Percentiles rank a stretch among this genome's conserved stretches.
Conservation (phyloP, 2,797 vertebrate species). For the Odontamblyopus lacepedii region DNA sequence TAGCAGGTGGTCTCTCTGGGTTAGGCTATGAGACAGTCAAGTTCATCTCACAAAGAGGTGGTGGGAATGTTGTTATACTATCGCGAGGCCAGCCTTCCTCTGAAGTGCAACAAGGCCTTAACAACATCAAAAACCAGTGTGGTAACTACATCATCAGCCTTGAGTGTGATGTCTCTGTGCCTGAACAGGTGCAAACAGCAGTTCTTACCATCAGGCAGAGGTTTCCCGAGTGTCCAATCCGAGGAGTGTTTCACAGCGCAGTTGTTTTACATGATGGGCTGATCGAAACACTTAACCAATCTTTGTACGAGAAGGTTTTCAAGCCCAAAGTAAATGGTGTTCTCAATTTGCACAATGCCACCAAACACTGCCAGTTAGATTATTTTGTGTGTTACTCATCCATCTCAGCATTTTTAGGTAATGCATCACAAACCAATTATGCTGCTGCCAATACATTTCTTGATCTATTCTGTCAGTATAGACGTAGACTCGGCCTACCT, state of each 20-base stretch:
- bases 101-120: slow-evolving; percentile 73
- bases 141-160: slow-evolving; percentile 65
- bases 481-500: slow-evolving; percentile 79
- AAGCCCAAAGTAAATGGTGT: slow-evolving; percentile 85
- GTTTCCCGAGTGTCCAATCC: slow-evolving; percentile 73
- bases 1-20: slow-evolving; percentile 84
- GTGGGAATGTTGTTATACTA: slow-evolving; percentile 76
- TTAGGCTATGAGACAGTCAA: slow-evolving; percentile 87
- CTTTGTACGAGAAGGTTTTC: slow-evolving; percentile 82
- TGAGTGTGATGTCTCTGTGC: slow-evolving; percentile 76
- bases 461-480: slow-evolving; percentile 85
- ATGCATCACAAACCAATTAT: slow-evolving; percentile 84
- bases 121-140: slow-evolving; percentile 63
- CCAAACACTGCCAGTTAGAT: slow-evolving; percentile 77
- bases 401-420: slow-evolving; percentile 83
- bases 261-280: slow-evolving; percentile 81
- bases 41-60: slow-evolving; percentile 83
- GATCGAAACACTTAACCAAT: slow-evolving; percentile 75
- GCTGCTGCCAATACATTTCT: slow-evolving; percentile 88
- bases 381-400: slow-evolving; percentile 91
- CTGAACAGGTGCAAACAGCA: slow-evolving; percentile 66
- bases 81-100: slow-evolving; percentile 75
- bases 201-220: slow-evolving; percentile 65
- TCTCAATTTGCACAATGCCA: slow-evolving; percentile 83
- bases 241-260: slow-evolving; percentile 88